Evolutionary conservation across 2,888 invertebrate species (phyloP), one percentile per base, ranked within the genome.

Genomic region (Rosalia funebris): DNA sequence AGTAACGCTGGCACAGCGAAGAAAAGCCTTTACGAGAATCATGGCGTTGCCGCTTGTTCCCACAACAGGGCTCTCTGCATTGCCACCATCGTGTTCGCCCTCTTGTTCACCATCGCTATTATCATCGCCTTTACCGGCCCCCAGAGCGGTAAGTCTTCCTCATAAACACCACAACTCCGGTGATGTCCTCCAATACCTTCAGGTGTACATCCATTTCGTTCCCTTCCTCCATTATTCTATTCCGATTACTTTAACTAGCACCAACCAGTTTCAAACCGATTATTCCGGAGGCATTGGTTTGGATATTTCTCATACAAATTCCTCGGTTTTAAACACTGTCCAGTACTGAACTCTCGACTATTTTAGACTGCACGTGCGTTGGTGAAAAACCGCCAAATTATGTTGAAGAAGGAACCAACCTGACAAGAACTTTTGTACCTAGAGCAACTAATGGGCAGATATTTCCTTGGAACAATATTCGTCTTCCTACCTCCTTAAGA

Each of bases 61-160:
- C 93, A 94, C 79, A 89, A 92, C 62, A 87, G 91, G 70, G 95
- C 95, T 34, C 85, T 95, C 5, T 89, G 90, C 76, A 88, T 96
- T 63, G 91, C 93, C 45, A 89, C 90, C 46, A 83, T 91, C 60
- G 90, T 94, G 32, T 89, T 95, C 77, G 88, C 90, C 2, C 88
- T 91, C 25, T 88, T 95, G 73, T 89, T 95, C 78, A 86, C 90
- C 71, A 90, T 93, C 56, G 93, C 96, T 37, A 85, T 96, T 66
- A 88, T 96, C 67, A 92, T 95, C 63, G 95, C 96, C 57, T 95
- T 95, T 79, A 95, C 95, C 53, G 91, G 94, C 68, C 95, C 95
- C 57, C 91, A 91, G 81, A 88, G 91, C 77, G 91, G 93, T 92
- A 82, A 83, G 83, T 81, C 41, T n/a, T n/a, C n/a, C 15, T 10